These are phyloP conservation scores for Mythimna loreyi DNA, from an alignment of 2,888 invertebrate species.

Conservation along the genomic window DNA sequence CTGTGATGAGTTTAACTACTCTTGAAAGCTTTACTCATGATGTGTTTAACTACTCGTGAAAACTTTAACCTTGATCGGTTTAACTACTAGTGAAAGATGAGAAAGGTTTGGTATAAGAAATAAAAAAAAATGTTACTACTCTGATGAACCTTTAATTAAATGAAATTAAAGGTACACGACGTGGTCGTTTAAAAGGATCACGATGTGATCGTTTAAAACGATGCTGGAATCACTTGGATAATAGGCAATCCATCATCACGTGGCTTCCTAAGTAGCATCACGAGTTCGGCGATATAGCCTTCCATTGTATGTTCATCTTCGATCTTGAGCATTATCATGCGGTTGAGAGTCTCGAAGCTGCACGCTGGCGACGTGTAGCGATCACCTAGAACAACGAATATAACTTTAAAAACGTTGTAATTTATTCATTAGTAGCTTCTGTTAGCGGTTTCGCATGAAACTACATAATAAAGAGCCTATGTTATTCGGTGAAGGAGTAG, in stretches of 20 bases:
- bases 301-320: neutral
- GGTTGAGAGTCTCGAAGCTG: neutral
- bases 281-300: neutral
- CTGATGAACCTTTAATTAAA: neutral
- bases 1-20: too few species aligned
- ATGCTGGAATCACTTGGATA: neutral
- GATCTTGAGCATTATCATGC: neutral
- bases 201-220: too few species aligned
- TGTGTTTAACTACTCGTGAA: too few species aligned
- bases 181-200: neutral
- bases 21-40: too few species aligned
- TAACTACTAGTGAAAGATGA: too few species aligned
- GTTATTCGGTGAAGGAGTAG: too few species aligned
- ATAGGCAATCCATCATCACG: neutral
- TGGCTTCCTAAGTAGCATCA: neutral
- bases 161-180: neutral
- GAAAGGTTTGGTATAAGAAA: too few species aligned
- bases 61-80: too few species aligned
- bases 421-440: neutral
- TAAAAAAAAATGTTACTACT: too few species aligned
- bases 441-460: too few species aligned
- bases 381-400: constrained; percentile 7
- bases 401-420: neutral
- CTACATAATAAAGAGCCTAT: too few species aligned
- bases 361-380: neutral